Base-by-base conservation (phyloP, 2,888 invertebrate genomes). In the Tinea semifulvella region DNA sequence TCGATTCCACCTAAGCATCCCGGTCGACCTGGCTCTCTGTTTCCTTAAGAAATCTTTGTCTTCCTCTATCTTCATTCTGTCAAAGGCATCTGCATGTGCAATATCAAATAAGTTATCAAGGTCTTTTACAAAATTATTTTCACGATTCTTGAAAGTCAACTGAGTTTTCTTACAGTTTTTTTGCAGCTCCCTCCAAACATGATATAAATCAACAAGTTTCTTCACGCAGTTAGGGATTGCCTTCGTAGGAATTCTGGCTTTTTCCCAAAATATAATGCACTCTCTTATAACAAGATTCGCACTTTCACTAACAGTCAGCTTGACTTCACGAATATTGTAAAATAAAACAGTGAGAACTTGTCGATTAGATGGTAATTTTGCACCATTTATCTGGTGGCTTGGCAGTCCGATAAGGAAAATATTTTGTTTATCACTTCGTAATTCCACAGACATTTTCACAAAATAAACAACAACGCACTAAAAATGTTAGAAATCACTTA, bases 291-390 rank as follows among this genome's bases (percentile, higher is more conserved):
- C 48, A 20, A 52, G 51, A 48, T 55, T 52, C 14, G 52, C 46
- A 25, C 50, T 52, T 50, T 50, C 50, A 47, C 31, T 50, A 20
- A 55, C 50, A 50, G 42, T 52, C 22, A 52, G 42, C 18, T 52
- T 49, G 2, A 53, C 51, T 49, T 55, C 49, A 6, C 50, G 52
- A 47, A 53, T 52, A 38, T 53, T 53, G 77, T 85, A 48, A 86
- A 85, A 61, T 76, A 88, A 70, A 68, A 84, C 46, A 88, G 87
- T 60, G 88, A 89, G 39, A 89, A 89, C 31, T 91, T n/a, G n/a
- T n/a, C n/a, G n/a, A n/a, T n/a, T n/a, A n/a, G n/a, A n/a, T n/a
- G n/a, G n/a, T n/a, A n/a, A 44, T 46, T 48, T 48, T 46, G 40
- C 43, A 48, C 44, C 42, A 38, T 26, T 46, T 42, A 48, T 42